phyloP scores from a whole-genome alignment of 2,888 invertebrate species.

The Rotaria sp. region DNA sequence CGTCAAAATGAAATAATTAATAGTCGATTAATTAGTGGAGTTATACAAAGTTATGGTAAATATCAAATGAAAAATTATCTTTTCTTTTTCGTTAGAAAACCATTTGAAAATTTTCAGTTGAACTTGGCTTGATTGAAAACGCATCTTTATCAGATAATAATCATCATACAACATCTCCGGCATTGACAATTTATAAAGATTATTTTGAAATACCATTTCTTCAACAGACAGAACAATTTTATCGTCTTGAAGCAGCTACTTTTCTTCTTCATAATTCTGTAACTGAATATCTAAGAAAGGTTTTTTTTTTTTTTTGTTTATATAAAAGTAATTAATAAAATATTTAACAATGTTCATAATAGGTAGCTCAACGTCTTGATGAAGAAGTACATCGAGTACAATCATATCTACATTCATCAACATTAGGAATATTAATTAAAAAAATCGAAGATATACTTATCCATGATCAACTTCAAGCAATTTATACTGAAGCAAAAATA shows the following conservation, averaged over 20 bases:
- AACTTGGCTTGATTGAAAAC: constrained; percentile 72
- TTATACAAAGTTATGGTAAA: constrained; percentile 86
- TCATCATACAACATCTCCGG: constrained; percentile 43
- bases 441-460: constrained; percentile 91
- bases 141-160: neutral
- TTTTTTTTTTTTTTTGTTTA: neutral
- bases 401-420: constrained; percentile 87
- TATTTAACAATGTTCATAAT: neutral
- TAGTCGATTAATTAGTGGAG: constrained; percentile 86
- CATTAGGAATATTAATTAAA: constrained; percentile 74
- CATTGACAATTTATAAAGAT: constrained; percentile 56
- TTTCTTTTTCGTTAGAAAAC: neutral
- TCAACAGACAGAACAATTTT: constrained; percentile 87
- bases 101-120: constrained; percentile 46
- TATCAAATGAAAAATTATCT: neutral
- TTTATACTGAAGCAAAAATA: constrained; percentile 83
- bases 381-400: constrained; percentile 89
- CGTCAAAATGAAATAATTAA: constrained; percentile 93
- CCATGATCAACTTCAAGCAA: constrained; percentile 86
- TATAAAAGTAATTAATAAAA: neutral
- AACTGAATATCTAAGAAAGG: constrained; percentile 96
- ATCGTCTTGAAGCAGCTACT: constrained; percentile 83
- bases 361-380: constrained; percentile 74
- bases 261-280: constrained; percentile 89
- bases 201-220: constrained; percentile 87